Base-by-base conservation (phyloP, 2,113 vertebrate species). In the Trematomus loennbergii region DNA sequence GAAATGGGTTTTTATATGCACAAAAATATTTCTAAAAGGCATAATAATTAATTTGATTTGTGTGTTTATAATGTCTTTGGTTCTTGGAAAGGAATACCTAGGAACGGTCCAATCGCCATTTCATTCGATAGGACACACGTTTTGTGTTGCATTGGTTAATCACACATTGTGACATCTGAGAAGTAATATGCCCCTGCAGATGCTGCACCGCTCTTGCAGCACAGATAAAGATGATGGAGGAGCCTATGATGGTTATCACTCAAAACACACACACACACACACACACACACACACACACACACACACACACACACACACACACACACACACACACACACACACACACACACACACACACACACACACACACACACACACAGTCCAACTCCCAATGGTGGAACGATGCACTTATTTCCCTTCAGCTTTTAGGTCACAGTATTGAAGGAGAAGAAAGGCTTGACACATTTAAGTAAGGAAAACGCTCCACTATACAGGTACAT, bases 181-280 rank as follows among this genome's bases (percentile, higher is more conserved):
- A 78, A 69, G 80, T 75, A 77, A 87, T 85, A 72, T 81, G 70
- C 84, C 87, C 50, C 58, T 82, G 81, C 75, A 88, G 82, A 86
- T 83, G 77, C 83, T 78, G 81, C 77, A 22, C 29, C 6, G 54
- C 82, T 85, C 73, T 78, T 72, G 67, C 72, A 78, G 53, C 55
- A 80, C 72, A 78, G 86, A 90, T 85, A 89, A 87, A 91, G 75
- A 90, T 89, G 87, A 89, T 82, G 76, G 72, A 89, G 69, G 22
- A 81, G 72, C 81, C 50, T 53, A 58, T n/a, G 81, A 86, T 90
- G 84, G 66, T 62, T 88, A 89, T 91, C 83, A 68, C 64, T 13
- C n/a, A n/a, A n/a, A n/a, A 78, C 10, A 78, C 60, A 82, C 63
- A 58, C 52, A 36, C n/a, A 36, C 55, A 25, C 63, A 36, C 62